Evolutionary conservation across 2,888 invertebrate genomes (phyloP).

Genomic region (Petrophora chlorosata): DNA sequence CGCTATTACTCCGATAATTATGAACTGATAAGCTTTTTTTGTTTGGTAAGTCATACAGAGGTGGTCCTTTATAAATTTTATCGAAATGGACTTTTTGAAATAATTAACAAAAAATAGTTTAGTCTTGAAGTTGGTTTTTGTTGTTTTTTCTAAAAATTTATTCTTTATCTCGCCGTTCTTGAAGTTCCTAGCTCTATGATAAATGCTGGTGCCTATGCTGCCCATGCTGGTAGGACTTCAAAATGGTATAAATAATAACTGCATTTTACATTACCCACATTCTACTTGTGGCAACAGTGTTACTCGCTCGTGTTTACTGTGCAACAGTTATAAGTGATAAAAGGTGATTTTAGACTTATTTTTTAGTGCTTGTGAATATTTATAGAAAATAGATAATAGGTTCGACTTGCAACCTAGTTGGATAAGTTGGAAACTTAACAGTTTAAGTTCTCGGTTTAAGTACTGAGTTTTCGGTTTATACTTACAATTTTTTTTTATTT

Average conservation of each 20-base stretch:
- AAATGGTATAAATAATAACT: constrained; percentile 5
- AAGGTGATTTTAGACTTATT: constrained; percentile 1
- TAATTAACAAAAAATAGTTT: too few relatives aligned
- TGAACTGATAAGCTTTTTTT: too few relatives aligned
- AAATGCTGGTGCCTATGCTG: neutral
- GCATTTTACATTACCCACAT: constrained; percentile 3
- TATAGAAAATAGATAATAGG: neutral
- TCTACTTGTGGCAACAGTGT: constrained; percentile 1
- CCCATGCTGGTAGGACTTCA: neutral
- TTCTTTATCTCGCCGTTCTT: neutral
- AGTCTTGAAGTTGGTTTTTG: too few relatives aligned
- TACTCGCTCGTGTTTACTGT: neutral
- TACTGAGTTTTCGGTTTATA: too few relatives aligned
- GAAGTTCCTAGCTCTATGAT: neutral
- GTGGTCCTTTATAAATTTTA: too few relatives aligned
- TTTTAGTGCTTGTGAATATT: neutral
- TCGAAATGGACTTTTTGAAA: too few relatives aligned
- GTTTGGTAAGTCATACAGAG: too few relatives aligned
- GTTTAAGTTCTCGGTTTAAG: too few relatives aligned
- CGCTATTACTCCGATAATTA: too few relatives aligned
- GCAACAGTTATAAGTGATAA: neutral
- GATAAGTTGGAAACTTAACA: too few relatives aligned
- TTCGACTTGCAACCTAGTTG: too few relatives aligned
- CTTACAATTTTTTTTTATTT: too few relatives aligned
- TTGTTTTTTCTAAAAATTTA: neutral